Percentiles rank a stretch among this genome's conserved stretches.
Evolutionary conservation across 2,113 vertebrate genomes (phyloP).

Genomic region (Rhinoderma darwinii): DNA sequence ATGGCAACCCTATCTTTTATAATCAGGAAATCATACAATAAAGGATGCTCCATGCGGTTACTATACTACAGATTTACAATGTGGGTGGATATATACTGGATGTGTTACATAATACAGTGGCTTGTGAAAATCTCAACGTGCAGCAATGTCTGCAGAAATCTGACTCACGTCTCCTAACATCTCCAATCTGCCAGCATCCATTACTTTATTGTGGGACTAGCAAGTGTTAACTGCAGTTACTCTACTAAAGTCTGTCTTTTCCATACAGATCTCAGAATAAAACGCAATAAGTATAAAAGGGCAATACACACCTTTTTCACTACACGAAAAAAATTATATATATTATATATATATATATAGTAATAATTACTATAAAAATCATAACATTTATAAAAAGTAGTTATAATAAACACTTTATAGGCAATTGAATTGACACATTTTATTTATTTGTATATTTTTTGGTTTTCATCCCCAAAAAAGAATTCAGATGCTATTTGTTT

Average conservation of each 20-base stretch:
- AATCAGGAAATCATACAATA: background rate
- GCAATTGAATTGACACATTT: no score
- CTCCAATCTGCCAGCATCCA: slow-evolving; percentile 5
- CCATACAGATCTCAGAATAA: no score
- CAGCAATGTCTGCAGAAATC: slow-evolving; percentile 27
- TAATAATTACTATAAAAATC: no score
- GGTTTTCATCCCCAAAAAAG: no score
- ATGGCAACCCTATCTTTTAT: background rate
- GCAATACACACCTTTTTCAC: no score
- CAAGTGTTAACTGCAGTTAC: background rate
- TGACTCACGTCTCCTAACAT: slow-evolving; percentile 24
- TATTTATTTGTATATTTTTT: no score
- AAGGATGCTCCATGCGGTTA: background rate
- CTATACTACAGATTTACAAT: background rate
- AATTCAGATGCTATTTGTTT: no score
- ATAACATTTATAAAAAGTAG: no score
- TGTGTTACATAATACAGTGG: background rate
- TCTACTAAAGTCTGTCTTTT: background rate
- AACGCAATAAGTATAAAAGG: no score
- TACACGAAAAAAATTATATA: no score
- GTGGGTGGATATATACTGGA: slow-evolving; percentile 17
- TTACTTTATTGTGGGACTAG: background rate
- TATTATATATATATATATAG: no score
- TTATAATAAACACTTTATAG: no score
- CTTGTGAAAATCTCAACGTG: slow-evolving; percentile 15